These are phyloP conservation scores for Microtus montanus DNA, from an alignment of 2,113 vertebrate genomes.

Conservation along the genomic window DNA sequence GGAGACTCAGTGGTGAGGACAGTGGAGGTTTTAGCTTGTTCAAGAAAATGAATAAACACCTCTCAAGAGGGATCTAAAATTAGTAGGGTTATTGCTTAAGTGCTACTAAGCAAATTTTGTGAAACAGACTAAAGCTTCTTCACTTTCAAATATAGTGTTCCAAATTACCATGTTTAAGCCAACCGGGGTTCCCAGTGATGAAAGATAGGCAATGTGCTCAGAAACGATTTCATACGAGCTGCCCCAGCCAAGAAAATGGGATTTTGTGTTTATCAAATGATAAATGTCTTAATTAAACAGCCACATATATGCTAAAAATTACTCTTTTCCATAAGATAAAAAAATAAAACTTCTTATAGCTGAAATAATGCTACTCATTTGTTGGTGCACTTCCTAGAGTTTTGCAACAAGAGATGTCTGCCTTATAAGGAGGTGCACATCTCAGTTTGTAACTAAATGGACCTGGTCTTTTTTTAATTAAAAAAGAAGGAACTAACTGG, in stretches of 20 bases:
- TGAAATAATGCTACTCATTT: neutral
- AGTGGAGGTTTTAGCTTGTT: neutral
- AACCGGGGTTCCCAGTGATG: neutral
- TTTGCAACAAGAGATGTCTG: neutral
- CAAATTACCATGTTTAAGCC: neutral
- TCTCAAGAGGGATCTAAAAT: neutral
- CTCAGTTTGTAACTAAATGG: conserved; percentile 1
- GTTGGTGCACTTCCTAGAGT: neutral
- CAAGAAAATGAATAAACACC: neutral
- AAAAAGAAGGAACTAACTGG: neutral
- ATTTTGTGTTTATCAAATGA: neutral
- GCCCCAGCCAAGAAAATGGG: neutral
- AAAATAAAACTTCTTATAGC: conserved; percentile 7
- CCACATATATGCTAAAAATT: neutral
- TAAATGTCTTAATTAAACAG: neutral
- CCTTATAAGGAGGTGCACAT: neutral
- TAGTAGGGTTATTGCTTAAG: neutral
- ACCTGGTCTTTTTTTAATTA: conserved; percentile 4
- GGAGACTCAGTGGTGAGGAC: neutral
- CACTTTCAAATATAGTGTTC: neutral
- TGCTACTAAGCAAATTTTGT: conserved; percentile 13
- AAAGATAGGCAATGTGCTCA: neutral
- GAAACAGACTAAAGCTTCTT: neutral
- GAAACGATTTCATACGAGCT: conserved; percentile 5
- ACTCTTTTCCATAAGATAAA: neutral